A percentile compares a stretch with the other conserved stretches of the same genome.
Conservation (phyloP, 2,797 vertebrate genomes). For the Leptatherina wallacei region DNA sequence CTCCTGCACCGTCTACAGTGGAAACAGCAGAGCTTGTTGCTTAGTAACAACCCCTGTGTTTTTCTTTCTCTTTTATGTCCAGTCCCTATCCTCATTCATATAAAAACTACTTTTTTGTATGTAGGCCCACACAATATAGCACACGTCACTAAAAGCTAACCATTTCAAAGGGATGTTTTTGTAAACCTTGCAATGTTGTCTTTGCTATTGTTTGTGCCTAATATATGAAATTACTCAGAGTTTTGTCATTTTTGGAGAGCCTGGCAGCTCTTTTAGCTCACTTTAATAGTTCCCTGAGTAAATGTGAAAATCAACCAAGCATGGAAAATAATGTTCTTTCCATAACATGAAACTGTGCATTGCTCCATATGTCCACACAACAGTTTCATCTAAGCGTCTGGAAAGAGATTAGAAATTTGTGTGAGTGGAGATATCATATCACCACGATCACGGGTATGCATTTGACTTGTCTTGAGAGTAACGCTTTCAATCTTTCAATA, state of each 20-base stretch:
- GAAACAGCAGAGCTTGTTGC: slow-evolving; percentile 67
- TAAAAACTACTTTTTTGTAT: slow-evolving; percentile 49
- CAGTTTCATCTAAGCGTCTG: no score
- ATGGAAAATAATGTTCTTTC: slow-evolving; percentile 2
- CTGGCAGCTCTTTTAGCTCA: slow-evolving; percentile 23
- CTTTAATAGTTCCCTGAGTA: slow-evolving; percentile 19
- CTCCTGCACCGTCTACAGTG: slow-evolving; percentile 24
- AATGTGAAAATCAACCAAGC: slow-evolving; percentile 20
- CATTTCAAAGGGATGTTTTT: slow-evolving; percentile 17
- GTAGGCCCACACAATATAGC: slow-evolving; percentile 8
- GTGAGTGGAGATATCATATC: slow-evolving; percentile 4
- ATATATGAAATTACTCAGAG: slow-evolving; percentile 3
- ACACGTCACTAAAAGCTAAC: slow-evolving; percentile 18
- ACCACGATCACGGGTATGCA: slow-evolving; percentile 13
- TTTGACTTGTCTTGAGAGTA: slow-evolving; percentile 20
- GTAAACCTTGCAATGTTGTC: slow-evolving; percentile 17
- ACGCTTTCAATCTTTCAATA: background rate
- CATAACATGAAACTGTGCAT: slow-evolving; percentile 4
- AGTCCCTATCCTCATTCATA: slow-evolving; percentile 65
- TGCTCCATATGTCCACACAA: slow-evolving; percentile 17
- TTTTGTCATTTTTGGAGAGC: slow-evolving; percentile 14
- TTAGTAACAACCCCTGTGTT: slow-evolving; percentile 66
- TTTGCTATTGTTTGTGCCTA: slow-evolving; percentile 2
- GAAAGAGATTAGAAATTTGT: slow-evolving; percentile 31
- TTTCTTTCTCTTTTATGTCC: slow-evolving; percentile 31